Evolutionary conservation across 2,888 invertebrate species (phyloP).

Genomic region (Drosophila yooni): DNA sequence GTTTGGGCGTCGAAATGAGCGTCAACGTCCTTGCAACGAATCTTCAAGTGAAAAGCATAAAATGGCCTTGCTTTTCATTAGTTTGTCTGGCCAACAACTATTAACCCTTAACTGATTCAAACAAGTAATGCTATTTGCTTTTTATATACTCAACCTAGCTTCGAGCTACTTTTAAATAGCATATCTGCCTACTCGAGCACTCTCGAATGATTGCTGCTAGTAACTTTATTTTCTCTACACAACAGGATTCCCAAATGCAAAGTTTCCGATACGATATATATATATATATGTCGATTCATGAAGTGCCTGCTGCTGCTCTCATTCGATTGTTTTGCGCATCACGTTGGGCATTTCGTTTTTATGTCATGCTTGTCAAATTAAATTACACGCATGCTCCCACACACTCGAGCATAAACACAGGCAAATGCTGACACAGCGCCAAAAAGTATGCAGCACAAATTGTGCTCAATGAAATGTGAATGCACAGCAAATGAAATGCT

Average conservation of each 20-base stretch:
- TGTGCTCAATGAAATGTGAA: conserved; percentile 72
- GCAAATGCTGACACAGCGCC: conserved; percentile 58
- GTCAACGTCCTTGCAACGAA: conserved; percentile 12
- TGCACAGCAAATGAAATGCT: conserved; percentile 70
- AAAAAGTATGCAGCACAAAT: conserved; percentile 53
- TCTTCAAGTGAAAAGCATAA: conserved; percentile 30
- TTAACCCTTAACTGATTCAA: conserved; percentile 28
- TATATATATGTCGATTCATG: conserved; percentile 5
- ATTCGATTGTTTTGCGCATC: conserved; percentile 67
- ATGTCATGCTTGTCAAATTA: conserved; percentile 75
- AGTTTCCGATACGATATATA: not conserved
- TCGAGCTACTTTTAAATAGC: not conserved
- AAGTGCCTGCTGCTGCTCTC: conserved; percentile 8
- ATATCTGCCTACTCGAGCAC: not conserved
- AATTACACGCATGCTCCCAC: conserved; percentile 59
- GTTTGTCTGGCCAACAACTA: conserved; percentile 15
- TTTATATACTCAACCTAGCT: not conserved
- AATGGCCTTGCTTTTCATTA: conserved; percentile 43
- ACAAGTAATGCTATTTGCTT: conserved; percentile 20
- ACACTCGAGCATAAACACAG: conserved; percentile 34
- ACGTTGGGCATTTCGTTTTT: conserved; percentile 74
- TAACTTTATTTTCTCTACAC: not conserved
- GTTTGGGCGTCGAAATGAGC: conserved; percentile 6
- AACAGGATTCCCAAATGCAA: conserved; percentile 37
- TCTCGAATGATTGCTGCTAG: not conserved